phyloP scores from a whole-genome alignment of 1,140 invertebrate species.

The Cotesia typhae region DNA sequence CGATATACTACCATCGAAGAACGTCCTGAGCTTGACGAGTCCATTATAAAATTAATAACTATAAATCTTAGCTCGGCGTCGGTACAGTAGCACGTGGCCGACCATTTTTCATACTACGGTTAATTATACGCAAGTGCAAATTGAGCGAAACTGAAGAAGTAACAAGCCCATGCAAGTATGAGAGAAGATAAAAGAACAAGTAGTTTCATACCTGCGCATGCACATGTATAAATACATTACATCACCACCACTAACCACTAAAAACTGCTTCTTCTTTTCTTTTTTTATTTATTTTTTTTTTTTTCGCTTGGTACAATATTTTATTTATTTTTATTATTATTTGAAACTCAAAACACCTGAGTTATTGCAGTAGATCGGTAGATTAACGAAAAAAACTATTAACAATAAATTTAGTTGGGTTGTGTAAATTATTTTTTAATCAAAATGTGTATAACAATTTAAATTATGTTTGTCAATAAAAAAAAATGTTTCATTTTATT shows the following conservation, averaged over 20 bases:
- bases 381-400: constrained; percentile 26
- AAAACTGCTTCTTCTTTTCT: constrained; percentile 30
- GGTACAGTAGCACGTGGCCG: constrained; percentile 56
- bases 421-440: too few relatives aligned
- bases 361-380: constrained; percentile 13
- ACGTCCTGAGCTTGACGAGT: constrained; percentile 51
- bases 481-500: neutral
- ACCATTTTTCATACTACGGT: constrained; percentile 59
- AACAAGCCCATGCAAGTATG: constrained; percentile 21
- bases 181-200: constrained; percentile 3
- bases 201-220: neutral
- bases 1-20: too few relatives aligned
- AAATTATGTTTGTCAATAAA: neutral
- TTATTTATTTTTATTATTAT: constrained; percentile 24
- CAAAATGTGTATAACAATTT: neutral
- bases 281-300: constrained; percentile 1
- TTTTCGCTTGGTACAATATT: neutral
- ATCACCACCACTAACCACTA: constrained; percentile 21
- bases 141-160: constrained; percentile 52
- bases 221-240: neutral
- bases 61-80: constrained; percentile 54
- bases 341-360: neutral
- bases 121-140: constrained; percentile 60
- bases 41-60: constrained; percentile 65
- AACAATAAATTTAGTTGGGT: constrained; percentile 28